These are phyloP conservation scores for Zaprionus africanus DNA, from an alignment of 1,140 invertebrate species.

Conservation along the genomic window DNA sequence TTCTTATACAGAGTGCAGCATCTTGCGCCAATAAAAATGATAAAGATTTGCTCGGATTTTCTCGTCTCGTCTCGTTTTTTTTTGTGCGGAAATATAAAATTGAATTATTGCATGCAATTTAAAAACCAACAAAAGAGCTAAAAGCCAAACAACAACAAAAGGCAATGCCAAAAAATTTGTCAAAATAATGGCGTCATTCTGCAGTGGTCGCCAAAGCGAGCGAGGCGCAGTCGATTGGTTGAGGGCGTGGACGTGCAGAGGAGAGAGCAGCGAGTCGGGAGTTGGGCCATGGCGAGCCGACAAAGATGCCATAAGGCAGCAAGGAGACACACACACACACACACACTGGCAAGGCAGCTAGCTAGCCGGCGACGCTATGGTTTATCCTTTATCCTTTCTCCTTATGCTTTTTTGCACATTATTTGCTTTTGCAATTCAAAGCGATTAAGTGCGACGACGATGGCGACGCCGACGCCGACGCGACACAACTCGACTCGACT, in stretches of 20 bases:
- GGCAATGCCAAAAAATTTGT: slow-evolving; percentile 83
- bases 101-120: slow-evolving; percentile 84
- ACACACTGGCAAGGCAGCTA: slow-evolving; percentile 15
- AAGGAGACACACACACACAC: slow-evolving; percentile 60
- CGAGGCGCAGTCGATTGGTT: slow-evolving; percentile 2
- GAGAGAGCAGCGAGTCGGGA: not conserved
- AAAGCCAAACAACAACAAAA: slow-evolving; percentile 67
- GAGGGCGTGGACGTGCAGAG: slow-evolving; percentile 21
- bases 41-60: slow-evolving; percentile 56
- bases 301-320: slow-evolving; percentile 69
- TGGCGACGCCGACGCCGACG: slow-evolving; percentile 37
- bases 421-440: slow-evolving; percentile 83
- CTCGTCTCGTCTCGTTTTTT: slow-evolving; percentile 1
- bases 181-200: slow-evolving; percentile 83
- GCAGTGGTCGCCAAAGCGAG: slow-evolving; percentile 67
- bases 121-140: slow-evolving; percentile 82
- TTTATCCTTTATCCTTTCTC: slow-evolving; percentile 82
- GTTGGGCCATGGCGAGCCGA: slow-evolving; percentile 48
- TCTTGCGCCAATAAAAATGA: slow-evolving; percentile 77
- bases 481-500: slow-evolving; percentile 18
- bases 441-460: slow-evolving; percentile 76
- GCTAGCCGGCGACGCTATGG: slow-evolving; percentile 71
- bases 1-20: slow-evolving; percentile 29
- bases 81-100: slow-evolving; percentile 81
- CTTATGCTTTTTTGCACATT: slow-evolving; percentile 81